These are phyloP conservation scores for Leptogaster cylindrica DNA, from an alignment of 2,888 invertebrate genomes.

Conservation along the genomic window DNA sequence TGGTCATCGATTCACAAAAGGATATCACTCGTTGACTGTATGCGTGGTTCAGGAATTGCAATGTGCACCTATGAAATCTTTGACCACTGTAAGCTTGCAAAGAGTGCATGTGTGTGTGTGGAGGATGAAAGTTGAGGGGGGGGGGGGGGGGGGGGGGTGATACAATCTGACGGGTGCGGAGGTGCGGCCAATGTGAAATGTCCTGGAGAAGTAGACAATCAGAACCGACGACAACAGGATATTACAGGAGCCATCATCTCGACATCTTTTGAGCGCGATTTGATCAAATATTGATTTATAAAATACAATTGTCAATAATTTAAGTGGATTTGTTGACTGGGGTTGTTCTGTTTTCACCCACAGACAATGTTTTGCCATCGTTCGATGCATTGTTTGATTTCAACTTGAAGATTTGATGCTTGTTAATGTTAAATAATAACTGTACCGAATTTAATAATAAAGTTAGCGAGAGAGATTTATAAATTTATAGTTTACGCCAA, in stretches of 20 bases:
- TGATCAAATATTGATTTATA: constrained; percentile 45
- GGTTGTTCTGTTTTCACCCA: constrained; percentile 11
- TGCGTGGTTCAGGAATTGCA: constrained; percentile 6
- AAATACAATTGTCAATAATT: constrained; percentile 46
- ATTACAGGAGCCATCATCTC: constrained; percentile 32
- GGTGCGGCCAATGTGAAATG: neutral
- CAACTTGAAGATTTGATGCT: no score
- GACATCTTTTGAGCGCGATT: constrained; percentile 40
- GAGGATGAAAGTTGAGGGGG: no score
- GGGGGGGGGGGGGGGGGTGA: no score
- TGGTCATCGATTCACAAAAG: neutral
- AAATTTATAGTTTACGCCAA: no score
- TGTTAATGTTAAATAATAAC: no score
- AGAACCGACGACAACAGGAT: constrained; percentile 21
- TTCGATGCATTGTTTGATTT: no score
- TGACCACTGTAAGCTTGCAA: constrained; percentile 19
- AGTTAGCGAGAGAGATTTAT: no score
- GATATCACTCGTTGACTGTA: neutral
- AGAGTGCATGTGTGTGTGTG: constrained; percentile 4
- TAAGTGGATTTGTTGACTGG: constrained; percentile 44
- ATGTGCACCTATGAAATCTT: neutral
- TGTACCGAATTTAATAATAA: no score
- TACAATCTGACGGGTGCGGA: neutral
- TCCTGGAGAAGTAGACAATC: constrained; percentile 27
- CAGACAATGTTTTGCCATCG: neutral